These are phyloP conservation scores for Pelobates cultripes DNA, from an alignment of 2,797 vertebrate genomes.

Conservation along the genomic window DNA sequence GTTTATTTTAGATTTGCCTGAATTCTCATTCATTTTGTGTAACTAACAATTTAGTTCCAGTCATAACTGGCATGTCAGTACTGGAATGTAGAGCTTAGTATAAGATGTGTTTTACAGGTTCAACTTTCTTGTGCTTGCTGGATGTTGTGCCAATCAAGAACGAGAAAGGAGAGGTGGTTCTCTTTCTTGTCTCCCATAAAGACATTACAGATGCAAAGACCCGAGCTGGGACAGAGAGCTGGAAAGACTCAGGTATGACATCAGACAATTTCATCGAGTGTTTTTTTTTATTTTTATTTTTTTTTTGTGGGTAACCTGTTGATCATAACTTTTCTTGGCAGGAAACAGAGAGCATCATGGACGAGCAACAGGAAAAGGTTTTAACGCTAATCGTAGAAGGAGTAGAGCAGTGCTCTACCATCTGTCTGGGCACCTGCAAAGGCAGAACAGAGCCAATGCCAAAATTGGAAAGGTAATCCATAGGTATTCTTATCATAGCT, in stretches of 20 bases:
- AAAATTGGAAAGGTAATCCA: constrained; percentile 68
- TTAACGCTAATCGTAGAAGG: constrained; percentile 69
- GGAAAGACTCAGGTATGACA: constrained; percentile 65
- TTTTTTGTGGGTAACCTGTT: background rate
- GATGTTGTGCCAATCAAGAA: constrained; percentile 76
- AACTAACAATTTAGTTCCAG: too few relatives aligned
- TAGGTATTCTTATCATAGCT: background rate
- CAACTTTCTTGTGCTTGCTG: constrained; percentile 72
- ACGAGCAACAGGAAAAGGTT: constrained; percentile 63
- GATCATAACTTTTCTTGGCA: constrained; percentile 49
- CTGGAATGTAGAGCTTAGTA: background rate
- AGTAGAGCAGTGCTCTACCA: constrained; percentile 73
- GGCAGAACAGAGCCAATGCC: constrained; percentile 69
- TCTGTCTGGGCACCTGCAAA: constrained; percentile 71
- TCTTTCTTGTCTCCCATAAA: constrained; percentile 73
- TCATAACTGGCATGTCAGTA: too few relatives aligned
- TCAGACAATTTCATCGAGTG: too few relatives aligned
- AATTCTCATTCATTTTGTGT: too few relatives aligned
- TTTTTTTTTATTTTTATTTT: too few relatives aligned
- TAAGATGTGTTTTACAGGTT: constrained; percentile 55
- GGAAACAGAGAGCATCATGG: constrained; percentile 63
- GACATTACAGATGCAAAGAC: constrained; percentile 71
- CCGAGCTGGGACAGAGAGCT: constrained; percentile 63
- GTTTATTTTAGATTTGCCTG: too few relatives aligned
- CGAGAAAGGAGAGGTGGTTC: constrained; percentile 73